Conservation (phyloP, 30 jellyfish, hydroid and myxozoan genomes). For the Mastigias papua region DNA sequence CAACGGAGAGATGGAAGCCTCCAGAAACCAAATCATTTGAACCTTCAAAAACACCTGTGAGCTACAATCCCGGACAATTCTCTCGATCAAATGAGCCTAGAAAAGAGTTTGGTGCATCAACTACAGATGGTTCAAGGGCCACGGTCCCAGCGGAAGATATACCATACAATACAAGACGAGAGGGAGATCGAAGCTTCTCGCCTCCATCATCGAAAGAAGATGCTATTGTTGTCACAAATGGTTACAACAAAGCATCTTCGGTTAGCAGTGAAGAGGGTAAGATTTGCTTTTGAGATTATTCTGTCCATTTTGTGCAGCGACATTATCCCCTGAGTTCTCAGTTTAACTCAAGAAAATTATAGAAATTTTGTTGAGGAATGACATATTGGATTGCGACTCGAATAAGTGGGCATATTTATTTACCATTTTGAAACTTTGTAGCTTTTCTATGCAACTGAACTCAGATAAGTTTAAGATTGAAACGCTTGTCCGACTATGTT, state of each 20-base stretch:
- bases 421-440: no score
- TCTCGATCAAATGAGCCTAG: constrained; percentile 15
- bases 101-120: background rate
- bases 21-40: constrained; percentile 36
- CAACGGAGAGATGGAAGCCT: constrained; percentile 56
- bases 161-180: constrained; percentile 12
- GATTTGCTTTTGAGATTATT: background rate
- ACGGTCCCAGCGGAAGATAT: constrained; percentile 25
- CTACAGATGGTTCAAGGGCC: constrained; percentile 8
- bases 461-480: no score
- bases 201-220: constrained; percentile 54
- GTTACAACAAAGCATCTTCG: constrained; percentile 44
- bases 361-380: no score
- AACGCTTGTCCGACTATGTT: no score
- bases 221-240: constrained; percentile 38
- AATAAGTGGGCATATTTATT: no score
- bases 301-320: no score
- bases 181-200: constrained; percentile 23
- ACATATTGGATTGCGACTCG: no score
- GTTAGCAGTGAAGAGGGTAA: constrained; percentile 69
- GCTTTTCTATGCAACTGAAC: no score
- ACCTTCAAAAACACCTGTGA: constrained; percentile 43
- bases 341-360: no score
- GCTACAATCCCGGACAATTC: constrained; percentile 15
- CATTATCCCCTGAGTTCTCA: no score